These are phyloP conservation scores for Notolabrus celidotus DNA, from an alignment of 2,797 vertebrate genomes.

Conservation along the genomic window DNA sequence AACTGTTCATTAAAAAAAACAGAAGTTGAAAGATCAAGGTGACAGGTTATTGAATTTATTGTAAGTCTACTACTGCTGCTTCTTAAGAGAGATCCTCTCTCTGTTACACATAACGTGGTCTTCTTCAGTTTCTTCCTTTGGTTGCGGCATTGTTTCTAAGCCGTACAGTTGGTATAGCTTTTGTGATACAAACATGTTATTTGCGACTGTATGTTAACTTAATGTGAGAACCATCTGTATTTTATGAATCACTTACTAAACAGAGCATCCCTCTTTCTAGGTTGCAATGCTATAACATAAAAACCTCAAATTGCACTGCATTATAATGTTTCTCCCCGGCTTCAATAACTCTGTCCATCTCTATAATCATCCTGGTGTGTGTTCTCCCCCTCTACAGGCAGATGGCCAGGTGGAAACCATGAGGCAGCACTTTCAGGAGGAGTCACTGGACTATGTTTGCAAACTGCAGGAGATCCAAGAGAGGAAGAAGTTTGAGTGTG, in stretches of 20 bases:
- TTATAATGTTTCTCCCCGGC: slow-evolving; percentile 23
- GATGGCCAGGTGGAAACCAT: slow-evolving; percentile 92
- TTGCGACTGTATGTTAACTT: not conserved
- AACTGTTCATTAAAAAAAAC: no score
- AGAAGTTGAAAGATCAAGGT: no score
- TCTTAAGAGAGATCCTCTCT: not conserved
- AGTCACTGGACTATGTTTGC: slow-evolving; percentile 96
- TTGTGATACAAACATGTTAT: not conserved
- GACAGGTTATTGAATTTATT: not conserved
- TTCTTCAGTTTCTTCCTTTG: not conserved
- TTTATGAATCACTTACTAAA: slow-evolving; percentile 1
- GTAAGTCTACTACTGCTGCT: not conserved
- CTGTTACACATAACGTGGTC: not conserved
- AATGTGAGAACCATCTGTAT: slow-evolving; percentile 2
- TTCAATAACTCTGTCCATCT: slow-evolving; percentile 21
- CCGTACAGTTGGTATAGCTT: not conserved
- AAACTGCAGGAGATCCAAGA: slow-evolving; percentile 98
- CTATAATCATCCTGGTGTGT: slow-evolving; percentile 58
- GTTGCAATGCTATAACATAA: slow-evolving; percentile 2
- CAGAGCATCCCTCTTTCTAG: not conserved
- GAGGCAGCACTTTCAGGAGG: slow-evolving; percentile 94
- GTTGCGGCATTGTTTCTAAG: no score
- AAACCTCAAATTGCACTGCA: slow-evolving; percentile 29
- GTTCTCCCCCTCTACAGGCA: slow-evolving; percentile 84
- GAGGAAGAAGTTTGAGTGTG: slow-evolving; percentile 98